Percentiles rank a stretch among this genome's conserved stretches.
Conservation (phyloP, 2,113 vertebrate species). For the Prunella fulvescens region DNA sequence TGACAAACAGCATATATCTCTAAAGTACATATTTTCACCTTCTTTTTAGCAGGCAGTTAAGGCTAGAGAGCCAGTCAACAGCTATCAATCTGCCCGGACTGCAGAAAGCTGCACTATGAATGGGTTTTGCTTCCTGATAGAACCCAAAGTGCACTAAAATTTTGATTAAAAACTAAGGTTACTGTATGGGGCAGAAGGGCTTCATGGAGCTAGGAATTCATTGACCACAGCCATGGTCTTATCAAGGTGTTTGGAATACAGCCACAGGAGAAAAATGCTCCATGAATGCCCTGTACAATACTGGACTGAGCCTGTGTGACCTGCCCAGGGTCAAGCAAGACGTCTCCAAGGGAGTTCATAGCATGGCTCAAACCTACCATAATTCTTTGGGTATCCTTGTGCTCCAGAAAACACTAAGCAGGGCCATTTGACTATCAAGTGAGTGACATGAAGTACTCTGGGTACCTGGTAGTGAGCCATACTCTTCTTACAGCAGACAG, state of each 20-base stretch:
- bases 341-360: background rate
- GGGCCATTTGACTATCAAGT: background rate
- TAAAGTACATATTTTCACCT: background rate
- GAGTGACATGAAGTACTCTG: background rate
- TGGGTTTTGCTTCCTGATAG: background rate
- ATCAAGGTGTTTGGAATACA: background rate
- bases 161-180: background rate
- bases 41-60: background rate
- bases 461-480: background rate
- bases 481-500: background rate
- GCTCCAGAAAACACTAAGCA: background rate
- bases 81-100: background rate
- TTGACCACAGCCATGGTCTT: background rate
- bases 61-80: background rate
- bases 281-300: background rate
- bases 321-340: background rate
- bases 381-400: background rate
- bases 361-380: background rate
- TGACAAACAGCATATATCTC: background rate
- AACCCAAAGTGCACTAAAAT: background rate
- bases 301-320: background rate
- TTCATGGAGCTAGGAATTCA: background rate
- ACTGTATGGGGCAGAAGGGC: background rate
- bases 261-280: background rate
- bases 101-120: background rate